Evolutionary conservation across 2,113 vertebrate genomes (phyloP).

Genomic region (Pygoscelis adeliae): DNA sequence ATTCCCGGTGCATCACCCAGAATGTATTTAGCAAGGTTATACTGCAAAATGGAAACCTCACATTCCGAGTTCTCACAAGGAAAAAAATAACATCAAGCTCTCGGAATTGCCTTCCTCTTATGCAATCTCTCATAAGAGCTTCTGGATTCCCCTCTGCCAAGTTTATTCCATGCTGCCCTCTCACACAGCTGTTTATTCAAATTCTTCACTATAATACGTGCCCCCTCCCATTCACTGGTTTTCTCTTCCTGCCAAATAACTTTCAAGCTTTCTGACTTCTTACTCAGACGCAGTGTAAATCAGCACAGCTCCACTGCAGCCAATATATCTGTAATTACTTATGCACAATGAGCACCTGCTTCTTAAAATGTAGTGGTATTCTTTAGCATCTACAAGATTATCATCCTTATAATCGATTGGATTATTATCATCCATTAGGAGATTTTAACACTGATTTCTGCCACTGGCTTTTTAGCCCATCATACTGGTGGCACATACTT

Average conservation of each 20-base stretch:
- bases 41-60: background rate
- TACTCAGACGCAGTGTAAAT: background rate
- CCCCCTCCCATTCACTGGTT: background rate
- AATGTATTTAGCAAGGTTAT: background rate
- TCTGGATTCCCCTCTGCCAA: background rate
- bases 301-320: background rate
- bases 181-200: background rate
- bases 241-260: background rate
- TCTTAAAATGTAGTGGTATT: background rate
- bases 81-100: background rate
- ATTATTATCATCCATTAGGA: background rate
- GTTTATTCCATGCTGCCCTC: background rate
- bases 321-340: background rate
- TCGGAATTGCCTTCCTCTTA: background rate
- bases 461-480: background rate
- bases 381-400: background rate
- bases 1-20: background rate
- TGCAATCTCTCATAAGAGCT: background rate
- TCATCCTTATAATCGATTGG: background rate
- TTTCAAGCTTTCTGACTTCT: background rate
- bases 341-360: background rate
- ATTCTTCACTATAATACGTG: accelerated
- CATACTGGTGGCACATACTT: background rate
- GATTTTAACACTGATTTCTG: background rate
- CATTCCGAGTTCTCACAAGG: background rate